A percentile compares a stretch with the other conserved stretches of the same genome.
Conservation (phyloP, 1,140 invertebrate species). For the Microplitis mediator region DNA sequence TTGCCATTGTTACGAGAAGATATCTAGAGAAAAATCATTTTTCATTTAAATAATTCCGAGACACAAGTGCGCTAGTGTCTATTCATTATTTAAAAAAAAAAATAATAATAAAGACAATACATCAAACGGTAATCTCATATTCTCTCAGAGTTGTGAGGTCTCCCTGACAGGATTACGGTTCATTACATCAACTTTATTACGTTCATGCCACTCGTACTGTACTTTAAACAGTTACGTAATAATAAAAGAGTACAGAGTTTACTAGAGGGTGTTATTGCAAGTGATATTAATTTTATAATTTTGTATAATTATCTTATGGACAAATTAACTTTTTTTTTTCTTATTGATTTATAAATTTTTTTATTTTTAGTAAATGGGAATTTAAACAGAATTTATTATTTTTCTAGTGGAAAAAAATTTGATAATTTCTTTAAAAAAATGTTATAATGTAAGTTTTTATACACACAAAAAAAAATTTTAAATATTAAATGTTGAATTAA, state of each 20-base stretch:
- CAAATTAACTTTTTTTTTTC: background rate
- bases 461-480: background rate
- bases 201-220: background rate
- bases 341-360: background rate
- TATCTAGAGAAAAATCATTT: conserved; percentile 46
- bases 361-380: background rate
- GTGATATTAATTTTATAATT: background rate
- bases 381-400: too few relatives aligned
- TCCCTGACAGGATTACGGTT: conserved; percentile 51
- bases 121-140: conserved; percentile 45
- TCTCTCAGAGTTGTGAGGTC: conserved; percentile 42
- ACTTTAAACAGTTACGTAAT: conserved; percentile 15
- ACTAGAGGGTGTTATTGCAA: background rate
- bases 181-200: conserved; percentile 34
- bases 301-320: background rate
- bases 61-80: background rate
- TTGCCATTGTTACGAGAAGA: conserved; percentile 55
- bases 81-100: background rate
- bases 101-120: background rate
- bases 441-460: background rate
- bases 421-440: too few relatives aligned
- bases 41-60: background rate
- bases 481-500: background rate
- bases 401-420: too few relatives aligned
- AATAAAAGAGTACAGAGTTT: background rate